Percentiles rank a stretch among this genome's conserved stretches.
Evolutionary conservation across 2,888 invertebrate genomes (phyloP).

Genomic region (Galerucella nymphaeae): DNA sequence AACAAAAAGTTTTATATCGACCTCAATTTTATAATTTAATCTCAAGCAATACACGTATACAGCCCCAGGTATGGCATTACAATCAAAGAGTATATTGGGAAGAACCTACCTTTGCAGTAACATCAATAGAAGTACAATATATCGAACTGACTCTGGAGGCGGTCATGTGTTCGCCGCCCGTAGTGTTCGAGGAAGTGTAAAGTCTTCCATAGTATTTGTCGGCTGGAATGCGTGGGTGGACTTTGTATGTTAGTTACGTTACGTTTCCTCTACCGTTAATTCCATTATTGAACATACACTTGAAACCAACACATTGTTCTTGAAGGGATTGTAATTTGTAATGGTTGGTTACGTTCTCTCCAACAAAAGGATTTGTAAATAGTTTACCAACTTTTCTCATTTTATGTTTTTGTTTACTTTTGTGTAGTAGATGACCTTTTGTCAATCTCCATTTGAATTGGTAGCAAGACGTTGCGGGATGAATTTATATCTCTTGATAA

Average conservation of each 20-base stretch:
- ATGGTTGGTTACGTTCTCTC: too few relatives aligned
- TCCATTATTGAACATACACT: neutral
- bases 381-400: too few relatives aligned
- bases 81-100: neutral
- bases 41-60: neutral
- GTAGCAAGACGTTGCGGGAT: too few relatives aligned
- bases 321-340: too few relatives aligned
- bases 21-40: neutral
- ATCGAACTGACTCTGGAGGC: neutral
- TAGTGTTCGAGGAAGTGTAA: neutral
- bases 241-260: neutral
- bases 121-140: neutral
- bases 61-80: neutral
- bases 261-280: neutral
- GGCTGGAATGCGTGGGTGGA: neutral
- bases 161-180: neutral
- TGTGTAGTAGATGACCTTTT: too few relatives aligned
- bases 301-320: neutral
- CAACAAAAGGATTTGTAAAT: too few relatives aligned
- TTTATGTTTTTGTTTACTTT: too few relatives aligned
- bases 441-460: too few relatives aligned
- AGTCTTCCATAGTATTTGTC: conserved; percentile 3
- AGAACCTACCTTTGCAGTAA: neutral
- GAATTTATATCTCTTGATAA: neutral
- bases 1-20: too few relatives aligned